Base-by-base conservation (phyloP, 2,888 invertebrate genomes). In the Meiosimyza platycephala region DNA sequence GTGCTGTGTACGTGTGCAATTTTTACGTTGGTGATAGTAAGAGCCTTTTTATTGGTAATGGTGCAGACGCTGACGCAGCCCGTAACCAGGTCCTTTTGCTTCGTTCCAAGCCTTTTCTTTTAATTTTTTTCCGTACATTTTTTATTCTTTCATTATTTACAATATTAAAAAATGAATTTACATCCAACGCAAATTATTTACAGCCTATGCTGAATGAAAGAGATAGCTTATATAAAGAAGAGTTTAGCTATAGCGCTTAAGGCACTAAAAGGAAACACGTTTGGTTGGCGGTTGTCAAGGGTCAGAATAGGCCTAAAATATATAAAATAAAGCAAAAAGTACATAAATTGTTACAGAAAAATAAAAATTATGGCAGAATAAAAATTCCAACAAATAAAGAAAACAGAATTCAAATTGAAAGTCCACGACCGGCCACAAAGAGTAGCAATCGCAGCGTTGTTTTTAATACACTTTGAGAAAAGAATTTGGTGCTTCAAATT, bases 241-340 rank as follows among this genome's bases (percentile, higher is more conserved):
- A 70, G 51, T 57, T 52, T 33, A 4, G 18, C 12, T 57, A 33
- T 57, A 63, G 15, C 48, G 64, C 16, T 70, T 60, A 59, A 33
- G 65, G 33, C 16, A 15, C 28, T 52, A 40, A 28, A 52, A 63
- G 16, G 13, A 22, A 28, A 16, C 63, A 40, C 55, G 47, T 65
- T n/a, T 65, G 54, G 47, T 18, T 16, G 50, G 15, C 28, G 13
- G 64, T 51, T 62, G 54, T 63, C 57, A 69, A 63, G 73, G 73
- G 69, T 73, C 71, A 71, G 63, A 63, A 71, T 71, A 64, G 64
- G 69, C 73, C 68, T 52, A 68, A 28, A 40, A 40, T 40, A 9
- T 40, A 40, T 40, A 9, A 40, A 40, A 40, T 40, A 40, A 40
- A 40, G 40, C 40, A 40, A 40, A 22, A 40, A 40, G 40, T 9